Percentiles rank a stretch among this genome's conserved stretches.
These are phyloP conservation scores for Sturmia bella DNA, from an alignment of 2,888 invertebrate genomes.

Conservation along the genomic window DNA sequence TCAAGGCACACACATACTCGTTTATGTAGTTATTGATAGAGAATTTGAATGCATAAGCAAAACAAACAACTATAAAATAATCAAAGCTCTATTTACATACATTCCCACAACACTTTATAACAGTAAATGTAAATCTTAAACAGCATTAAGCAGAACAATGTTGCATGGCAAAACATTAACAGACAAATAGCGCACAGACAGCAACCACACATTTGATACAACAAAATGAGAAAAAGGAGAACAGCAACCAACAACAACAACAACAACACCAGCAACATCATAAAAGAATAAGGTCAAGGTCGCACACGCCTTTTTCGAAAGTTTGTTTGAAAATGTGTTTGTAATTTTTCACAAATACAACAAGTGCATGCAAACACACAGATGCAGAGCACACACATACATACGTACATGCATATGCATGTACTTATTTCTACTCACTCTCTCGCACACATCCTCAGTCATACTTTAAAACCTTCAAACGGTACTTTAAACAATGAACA, in stretches of 20 bases:
- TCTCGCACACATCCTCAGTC: background rate
- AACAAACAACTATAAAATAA: conserved; percentile 33
- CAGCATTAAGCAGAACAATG: conserved; percentile 27
- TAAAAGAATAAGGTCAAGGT: conserved; percentile 70
- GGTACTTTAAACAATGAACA: conserved; percentile 52
- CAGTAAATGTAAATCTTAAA: conserved; percentile 47
- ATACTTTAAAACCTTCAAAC: conserved; percentile 60
- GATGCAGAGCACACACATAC: background rate
- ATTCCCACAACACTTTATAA: conserved; percentile 6
- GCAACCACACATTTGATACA: background rate
- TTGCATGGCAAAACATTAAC: conserved; percentile 18
- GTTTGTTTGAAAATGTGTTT: conserved; percentile 15
- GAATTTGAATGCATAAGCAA: conserved; percentile 3
- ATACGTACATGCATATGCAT: background rate
- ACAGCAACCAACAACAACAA: conserved; percentile 21
- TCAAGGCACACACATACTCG: background rate
- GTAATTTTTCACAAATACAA: conserved; percentile 25
- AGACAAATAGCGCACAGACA: background rate
- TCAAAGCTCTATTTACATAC: background rate
- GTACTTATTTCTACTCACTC: no score
- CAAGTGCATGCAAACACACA: conserved; percentile 10
- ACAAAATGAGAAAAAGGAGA: conserved; percentile 47
- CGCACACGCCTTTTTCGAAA: conserved; percentile 66
- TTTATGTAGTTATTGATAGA: background rate
- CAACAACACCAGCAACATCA: no score